Percentiles rank a stretch among this genome's conserved stretches.
phyloP scores from a whole-genome alignment of 2,113 vertebrate species.

The Aepyceros melampus region DNA sequence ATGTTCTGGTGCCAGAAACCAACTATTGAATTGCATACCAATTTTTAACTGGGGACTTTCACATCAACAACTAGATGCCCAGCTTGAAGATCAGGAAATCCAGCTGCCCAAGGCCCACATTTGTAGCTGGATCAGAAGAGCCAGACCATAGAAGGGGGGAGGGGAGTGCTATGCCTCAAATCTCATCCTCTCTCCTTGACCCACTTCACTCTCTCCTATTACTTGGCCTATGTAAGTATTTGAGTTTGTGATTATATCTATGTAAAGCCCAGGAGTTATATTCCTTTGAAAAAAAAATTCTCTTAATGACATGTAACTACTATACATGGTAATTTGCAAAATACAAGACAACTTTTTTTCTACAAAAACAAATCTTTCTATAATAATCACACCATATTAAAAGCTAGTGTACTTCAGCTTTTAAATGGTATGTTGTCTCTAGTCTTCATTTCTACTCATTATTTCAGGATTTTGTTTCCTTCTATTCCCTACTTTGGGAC shows the following conservation, averaged over 20 bases:
- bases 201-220: not conserved
- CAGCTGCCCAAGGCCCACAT: not conserved
- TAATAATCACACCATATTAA: not conserved
- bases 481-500: not conserved
- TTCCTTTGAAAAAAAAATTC: not conserved
- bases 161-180: not conserved
- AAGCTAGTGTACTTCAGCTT: not conserved
- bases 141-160: not conserved
- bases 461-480: not conserved
- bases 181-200: not conserved
- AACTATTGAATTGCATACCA: not conserved
- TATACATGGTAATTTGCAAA: not conserved
- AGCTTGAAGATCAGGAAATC: not conserved
- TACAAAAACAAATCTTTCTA: not conserved
- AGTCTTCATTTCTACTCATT: not conserved
- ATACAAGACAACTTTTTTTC: not conserved
- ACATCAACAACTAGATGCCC: not conserved
- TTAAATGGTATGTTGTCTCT: not conserved
- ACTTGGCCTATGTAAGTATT: not conserved
- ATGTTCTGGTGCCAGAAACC: not conserved
- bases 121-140: not conserved
- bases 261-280: not conserved
- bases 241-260: not conserved
- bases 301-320: not conserved
- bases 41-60: not conserved